Base-by-base conservation (phyloP, 2,888 invertebrate genomes). In the Caenorhabditis drosophilae region DNA sequence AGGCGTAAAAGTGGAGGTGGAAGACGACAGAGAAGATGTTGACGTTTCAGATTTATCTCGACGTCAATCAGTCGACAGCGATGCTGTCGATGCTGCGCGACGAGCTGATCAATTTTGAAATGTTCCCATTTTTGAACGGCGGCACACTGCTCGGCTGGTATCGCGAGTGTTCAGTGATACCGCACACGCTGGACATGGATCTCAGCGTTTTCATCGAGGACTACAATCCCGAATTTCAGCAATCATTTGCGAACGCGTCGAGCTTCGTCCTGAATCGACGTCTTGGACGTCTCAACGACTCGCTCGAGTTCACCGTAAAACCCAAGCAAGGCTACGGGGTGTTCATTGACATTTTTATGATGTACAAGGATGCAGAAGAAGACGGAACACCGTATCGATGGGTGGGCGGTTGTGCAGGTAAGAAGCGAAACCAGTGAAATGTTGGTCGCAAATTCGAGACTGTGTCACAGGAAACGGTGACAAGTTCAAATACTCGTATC, bases 111-210 rank as follows among this genome's bases (percentile, higher is more conserved):
- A 34, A 40, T 9, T 25, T 27, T 15, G 35, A 27, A 4, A 66
- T 66, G 60, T 66, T 48, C 20, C 52, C 60, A 25, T 60, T 66
- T 36, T n/a, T 66, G n/a, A 55, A 51, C 11, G 55, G 59, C 12
- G 66, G 66, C 6, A 66, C 66, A 12, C 11, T 60, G 6, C 23
- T 20, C 51, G 58, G 67, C n/a, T 67, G 67, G 67, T 67, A 61
- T 34, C 36, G 69, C 11, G 69, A 69, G 35, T 69, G 64, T 22
- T 51, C 57, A 15, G 51, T 69, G 1, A 69, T 69, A 15, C 64
- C 69, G 3, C 64, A 64, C 49, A 69, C 69, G 4, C 4, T 0
- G 0, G 69, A 70, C 25, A 58, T 70, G 62, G 70, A 70, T 25
- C 1, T 70, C 0, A 38, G 56, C 2, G 41, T 67, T 2, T 48